Conservation (phyloP, 2,113 vertebrate genomes). For the Galemys pyrenaicus region DNA sequence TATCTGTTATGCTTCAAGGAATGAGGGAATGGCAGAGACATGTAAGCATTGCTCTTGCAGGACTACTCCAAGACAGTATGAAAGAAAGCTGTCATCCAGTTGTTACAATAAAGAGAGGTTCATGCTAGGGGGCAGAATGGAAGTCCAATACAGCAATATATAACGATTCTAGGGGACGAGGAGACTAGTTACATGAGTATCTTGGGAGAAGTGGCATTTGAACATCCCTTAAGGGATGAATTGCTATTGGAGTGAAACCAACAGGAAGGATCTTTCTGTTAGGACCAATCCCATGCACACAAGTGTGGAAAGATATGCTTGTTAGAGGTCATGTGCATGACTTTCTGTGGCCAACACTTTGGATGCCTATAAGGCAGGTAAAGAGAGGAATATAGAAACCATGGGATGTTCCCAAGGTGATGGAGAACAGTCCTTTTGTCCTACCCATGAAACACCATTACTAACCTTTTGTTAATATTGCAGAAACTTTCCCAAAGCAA, state of each 20-base stretch:
- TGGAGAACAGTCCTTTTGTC: background rate
- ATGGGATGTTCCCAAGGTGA: background rate
- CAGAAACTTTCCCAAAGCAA: conserved; percentile 26
- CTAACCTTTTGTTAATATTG: conserved; percentile 10
- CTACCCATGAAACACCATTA: background rate
- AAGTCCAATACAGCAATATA: background rate
- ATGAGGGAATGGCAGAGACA: background rate
- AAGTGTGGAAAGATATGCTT: background rate
- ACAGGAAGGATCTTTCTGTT: background rate
- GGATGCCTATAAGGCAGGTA: background rate
- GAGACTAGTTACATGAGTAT: background rate
- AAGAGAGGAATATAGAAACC: background rate
- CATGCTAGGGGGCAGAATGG: background rate
- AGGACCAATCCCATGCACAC: background rate
- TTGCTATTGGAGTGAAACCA: background rate
- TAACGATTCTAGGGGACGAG: background rate
- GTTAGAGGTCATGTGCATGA: background rate
- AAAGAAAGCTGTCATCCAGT: background rate
- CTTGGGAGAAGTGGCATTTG: background rate
- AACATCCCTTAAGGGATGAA: background rate
- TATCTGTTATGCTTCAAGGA: background rate
- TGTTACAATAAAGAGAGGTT: background rate
- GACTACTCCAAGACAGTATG: background rate
- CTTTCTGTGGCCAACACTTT: background rate
- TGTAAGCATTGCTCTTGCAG: background rate